Evolutionary conservation across 2,113 vertebrate genomes (phyloP).

Genomic region (Felis chaus): DNA sequence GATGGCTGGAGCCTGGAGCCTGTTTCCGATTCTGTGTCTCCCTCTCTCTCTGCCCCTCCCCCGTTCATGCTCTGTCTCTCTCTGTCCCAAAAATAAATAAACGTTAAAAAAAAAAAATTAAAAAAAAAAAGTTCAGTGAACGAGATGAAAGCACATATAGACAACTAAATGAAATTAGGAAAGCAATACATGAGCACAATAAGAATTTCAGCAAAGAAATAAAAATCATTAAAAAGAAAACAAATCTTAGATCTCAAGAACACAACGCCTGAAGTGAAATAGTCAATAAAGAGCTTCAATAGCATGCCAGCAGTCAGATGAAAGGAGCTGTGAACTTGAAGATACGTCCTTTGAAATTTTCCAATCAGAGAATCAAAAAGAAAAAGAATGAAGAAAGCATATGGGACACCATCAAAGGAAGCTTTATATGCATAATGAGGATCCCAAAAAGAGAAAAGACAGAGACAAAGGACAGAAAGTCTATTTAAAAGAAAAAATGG

Average conservation of each 20-base stretch:
- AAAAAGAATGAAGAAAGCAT: not conserved
- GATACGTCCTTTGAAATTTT: not conserved
- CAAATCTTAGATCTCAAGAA: not conserved
- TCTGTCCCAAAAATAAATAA: too few species aligned
- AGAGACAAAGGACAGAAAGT: not conserved
- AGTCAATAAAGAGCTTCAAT: not conserved
- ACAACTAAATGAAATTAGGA: not conserved
- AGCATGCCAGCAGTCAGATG: not conserved
- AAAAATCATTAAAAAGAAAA: not conserved
- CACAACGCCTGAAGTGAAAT: not conserved
- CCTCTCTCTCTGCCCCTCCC: too few species aligned
- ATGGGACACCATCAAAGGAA: not conserved
- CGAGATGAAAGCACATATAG: not conserved
- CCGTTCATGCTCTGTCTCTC: too few species aligned
- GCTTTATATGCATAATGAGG: not conserved
- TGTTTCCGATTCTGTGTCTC: too few species aligned
- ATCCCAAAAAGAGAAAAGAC: not conserved
- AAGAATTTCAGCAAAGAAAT: not conserved
- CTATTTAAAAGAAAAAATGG: not conserved
- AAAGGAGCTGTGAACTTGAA: not conserved
- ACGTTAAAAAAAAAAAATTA: too few species aligned
- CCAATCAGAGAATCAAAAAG: not conserved
- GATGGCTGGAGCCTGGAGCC: too few species aligned
- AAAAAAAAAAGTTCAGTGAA: not conserved
- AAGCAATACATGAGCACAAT: not conserved